Evolutionary conservation across 2,113 vertebrate genomes (phyloP).

Genomic region (Eulemur macaco): DNA sequence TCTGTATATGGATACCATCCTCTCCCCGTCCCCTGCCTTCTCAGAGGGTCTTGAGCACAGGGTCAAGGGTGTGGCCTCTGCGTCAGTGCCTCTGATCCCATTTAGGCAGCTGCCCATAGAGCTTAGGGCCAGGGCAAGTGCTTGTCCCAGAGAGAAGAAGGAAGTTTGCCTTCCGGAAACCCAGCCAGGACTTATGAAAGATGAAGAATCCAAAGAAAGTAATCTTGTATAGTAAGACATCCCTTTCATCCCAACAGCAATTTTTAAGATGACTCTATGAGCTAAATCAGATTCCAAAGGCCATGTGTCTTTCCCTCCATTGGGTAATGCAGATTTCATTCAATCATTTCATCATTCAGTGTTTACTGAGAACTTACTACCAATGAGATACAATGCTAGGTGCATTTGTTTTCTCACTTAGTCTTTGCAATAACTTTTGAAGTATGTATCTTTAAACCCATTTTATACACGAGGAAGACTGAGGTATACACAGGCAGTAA

Average conservation of each 20-base stretch:
- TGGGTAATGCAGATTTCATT: background rate
- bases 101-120: background rate
- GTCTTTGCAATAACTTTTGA: background rate
- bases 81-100: background rate
- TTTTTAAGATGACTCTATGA: constrained; percentile 18
- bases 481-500: background rate
- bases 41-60: background rate
- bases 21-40: background rate
- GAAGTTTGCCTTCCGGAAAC: background rate
- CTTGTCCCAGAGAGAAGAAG: background rate
- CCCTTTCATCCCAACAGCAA: background rate
- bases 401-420: background rate
- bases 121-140: background rate
- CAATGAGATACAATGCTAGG: background rate
- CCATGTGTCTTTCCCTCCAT: background rate
- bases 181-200: background rate
- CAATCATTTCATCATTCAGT: background rate
- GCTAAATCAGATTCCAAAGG: background rate
- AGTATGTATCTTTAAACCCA: background rate
- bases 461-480: background rate
- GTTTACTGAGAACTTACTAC: background rate
- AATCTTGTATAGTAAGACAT: background rate
- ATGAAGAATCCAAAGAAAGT: background rate
- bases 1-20: background rate
- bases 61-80: background rate